Conservation (phyloP, 1,140 invertebrate species). For the Brachionus calyciflorus region DNA sequence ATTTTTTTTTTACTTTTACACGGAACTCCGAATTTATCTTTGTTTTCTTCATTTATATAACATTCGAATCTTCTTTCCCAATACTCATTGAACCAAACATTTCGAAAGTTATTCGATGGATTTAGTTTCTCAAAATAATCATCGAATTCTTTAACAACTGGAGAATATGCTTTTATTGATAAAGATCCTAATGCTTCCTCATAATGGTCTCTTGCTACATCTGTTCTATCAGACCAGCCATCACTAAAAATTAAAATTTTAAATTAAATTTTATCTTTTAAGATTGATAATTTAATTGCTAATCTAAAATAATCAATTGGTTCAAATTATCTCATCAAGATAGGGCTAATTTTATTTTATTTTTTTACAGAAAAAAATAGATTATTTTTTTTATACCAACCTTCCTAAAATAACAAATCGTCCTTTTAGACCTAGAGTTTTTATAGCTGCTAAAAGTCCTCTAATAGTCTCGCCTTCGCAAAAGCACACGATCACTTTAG, state of each 20-base stretch:
- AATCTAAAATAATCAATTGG: no score
- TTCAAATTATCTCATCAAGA: no score
- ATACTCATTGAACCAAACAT: conserved; percentile 75
- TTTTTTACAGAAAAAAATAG: no score
- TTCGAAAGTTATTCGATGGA: conserved; percentile 67
- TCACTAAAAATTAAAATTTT: conserved; percentile 64
- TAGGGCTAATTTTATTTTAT: no score
- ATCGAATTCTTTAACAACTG: conserved; percentile 69
- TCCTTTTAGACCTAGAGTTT: conserved; percentile 66
- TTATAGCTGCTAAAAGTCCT: conserved; percentile 68
- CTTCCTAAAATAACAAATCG: conserved; percentile 71
- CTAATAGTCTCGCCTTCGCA: conserved; percentile 67
- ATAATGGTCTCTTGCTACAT: conserved; percentile 71
- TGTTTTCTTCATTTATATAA: conserved; percentile 46
- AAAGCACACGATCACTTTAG: conserved; percentile 76
- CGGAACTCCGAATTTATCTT: conserved; percentile 23
- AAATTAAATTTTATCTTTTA: background rate
- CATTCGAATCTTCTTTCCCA: conserved; percentile 73
- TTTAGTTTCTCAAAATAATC: conserved; percentile 69
- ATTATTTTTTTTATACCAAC: no score
- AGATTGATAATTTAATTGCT: no score
- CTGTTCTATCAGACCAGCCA: conserved; percentile 72
- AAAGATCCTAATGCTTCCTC: conserved; percentile 71
- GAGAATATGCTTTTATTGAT: conserved; percentile 66
- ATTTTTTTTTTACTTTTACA: conserved; percentile 58